Base-by-base conservation (phyloP, 2,888 invertebrate species). In the Eumerus sabulonum region DNA sequence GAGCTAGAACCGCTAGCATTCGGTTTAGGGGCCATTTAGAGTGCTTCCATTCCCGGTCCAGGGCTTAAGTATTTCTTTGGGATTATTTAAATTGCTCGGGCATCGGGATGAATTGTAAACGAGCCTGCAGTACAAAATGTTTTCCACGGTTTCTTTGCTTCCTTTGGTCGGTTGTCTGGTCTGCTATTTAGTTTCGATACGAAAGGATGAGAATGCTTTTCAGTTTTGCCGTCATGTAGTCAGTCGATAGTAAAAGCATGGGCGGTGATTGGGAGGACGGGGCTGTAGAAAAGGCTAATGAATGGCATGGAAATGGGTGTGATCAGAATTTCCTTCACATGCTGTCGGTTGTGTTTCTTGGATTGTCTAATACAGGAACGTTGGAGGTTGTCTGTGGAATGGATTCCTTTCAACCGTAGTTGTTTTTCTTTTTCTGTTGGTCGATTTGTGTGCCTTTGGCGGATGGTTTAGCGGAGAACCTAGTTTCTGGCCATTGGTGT, bases 31-130 rank as follows among this genome's bases (percentile, higher is more conserved):
- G 77, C 77, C 59, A 73, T 72, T 77, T 77, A 73, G 73, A 77
- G 77, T 77, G 73, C 67, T 73, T 63, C 77, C 44, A 77, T 63
- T 67, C 73, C 63, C 47, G 44, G n/a, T n/a, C n/a, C 53, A 44
- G 63, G 67, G 62, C 67, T 73, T 73, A 77, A 77, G 73, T 73
- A 77, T 77, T 77, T 77, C 77, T 82, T 82, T 72, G 82, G 82
- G 83, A 83, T 83, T 83, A 83, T 83, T 83, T 82, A 83, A 83
- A 83, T 83, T 83, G 79, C 82, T 79, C 76, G 68, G 79, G 82
- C 81, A 82, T 82, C 82, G 81, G 73, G 74, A 73, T 82, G 82
- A 83, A 83, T 82, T 82, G 81, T 79, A 82, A 82, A 83, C 82
- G 82, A 82, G 76, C 74, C 82, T 72, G 81, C 63, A 81, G 67